Percentiles rank a stretch among this genome's conserved stretches.
Evolutionary conservation across 2,797 vertebrate genomes (phyloP).

Genomic region (Vireo griseus): DNA sequence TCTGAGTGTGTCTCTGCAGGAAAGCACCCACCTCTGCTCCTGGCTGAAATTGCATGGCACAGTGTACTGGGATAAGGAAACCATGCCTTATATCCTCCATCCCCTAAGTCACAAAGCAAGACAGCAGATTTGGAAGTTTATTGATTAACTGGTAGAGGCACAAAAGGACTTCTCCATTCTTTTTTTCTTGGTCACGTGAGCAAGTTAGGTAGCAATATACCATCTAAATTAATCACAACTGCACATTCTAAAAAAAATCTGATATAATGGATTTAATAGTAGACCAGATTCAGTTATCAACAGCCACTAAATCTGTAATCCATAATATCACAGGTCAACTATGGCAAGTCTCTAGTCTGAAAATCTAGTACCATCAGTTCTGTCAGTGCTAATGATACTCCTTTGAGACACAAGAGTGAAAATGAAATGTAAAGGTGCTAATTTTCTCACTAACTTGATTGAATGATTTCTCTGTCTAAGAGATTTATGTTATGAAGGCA

Average conservation of each 20-base stretch:
- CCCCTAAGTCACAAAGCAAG: not conserved
- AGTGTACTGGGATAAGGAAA: not conserved
- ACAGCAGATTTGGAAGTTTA: not conserved
- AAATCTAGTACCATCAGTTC: constrained; percentile 5
- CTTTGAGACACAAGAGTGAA: not conserved
- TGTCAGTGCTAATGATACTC: constrained; percentile 18
- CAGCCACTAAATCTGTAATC: not conserved
- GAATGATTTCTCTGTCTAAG: constrained; percentile 23
- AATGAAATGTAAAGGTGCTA: constrained; percentile 28
- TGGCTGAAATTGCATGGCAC: not conserved
- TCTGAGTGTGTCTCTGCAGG: not conserved
- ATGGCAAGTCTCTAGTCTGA: not conserved
- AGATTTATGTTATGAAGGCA: constrained; percentile 40
- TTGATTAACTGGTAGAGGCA: not conserved
- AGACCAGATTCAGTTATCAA: not conserved
- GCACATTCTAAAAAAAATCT: not conserved
- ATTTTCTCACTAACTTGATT: constrained; percentile 50
- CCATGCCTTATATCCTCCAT: not conserved
- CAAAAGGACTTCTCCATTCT: not conserved
- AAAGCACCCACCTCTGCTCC: not conserved
- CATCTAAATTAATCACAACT: not conserved
- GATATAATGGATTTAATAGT: not conserved
- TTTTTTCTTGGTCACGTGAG: not conserved
- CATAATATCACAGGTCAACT: not conserved
- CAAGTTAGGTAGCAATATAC: not conserved